Evolutionary conservation across 2,797 vertebrate genomes (phyloP).

Genomic region (Cossypha heuglini): DNA sequence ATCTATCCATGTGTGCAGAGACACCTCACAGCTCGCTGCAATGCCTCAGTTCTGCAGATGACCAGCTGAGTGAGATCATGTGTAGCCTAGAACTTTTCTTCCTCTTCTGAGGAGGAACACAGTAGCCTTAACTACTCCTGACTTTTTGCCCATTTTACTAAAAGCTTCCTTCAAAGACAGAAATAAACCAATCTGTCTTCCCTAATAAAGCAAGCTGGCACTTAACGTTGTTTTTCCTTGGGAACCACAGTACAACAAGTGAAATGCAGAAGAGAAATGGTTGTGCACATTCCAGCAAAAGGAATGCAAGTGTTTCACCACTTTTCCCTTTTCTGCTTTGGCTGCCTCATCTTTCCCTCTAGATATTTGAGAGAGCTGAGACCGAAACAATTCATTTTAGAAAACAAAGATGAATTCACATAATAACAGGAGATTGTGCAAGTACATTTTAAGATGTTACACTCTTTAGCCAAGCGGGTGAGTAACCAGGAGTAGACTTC

Average conservation of each 20-base stretch:
- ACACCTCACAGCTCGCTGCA: not conserved
- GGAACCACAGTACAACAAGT: conserved; percentile 53
- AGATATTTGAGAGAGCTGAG: not conserved
- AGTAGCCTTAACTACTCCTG: conserved; percentile 5
- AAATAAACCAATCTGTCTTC: conserved; percentile 58
- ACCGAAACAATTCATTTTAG: not conserved
- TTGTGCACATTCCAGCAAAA: conserved; percentile 17
- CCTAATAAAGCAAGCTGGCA: conserved; percentile 58
- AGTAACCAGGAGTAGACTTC: not conserved
- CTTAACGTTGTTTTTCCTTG: conserved; percentile 52
- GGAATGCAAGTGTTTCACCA: conserved; percentile 35
- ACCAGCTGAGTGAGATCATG: not conserved
- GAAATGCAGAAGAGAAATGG: conserved; percentile 14
- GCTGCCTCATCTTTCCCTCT: not conserved
- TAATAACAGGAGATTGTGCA: not conserved
- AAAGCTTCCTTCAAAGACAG: conserved; percentile 47
- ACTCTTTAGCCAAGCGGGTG: not conserved
- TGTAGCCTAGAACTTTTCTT: not conserved
- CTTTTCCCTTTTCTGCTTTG: not conserved
- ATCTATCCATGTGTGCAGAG: not conserved
- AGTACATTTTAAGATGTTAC: not conserved
- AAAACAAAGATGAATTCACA: not conserved
- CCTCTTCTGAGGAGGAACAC: not conserved
- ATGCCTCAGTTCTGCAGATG: not conserved
- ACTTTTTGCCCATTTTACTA: conserved; percentile 51